Evolutionary conservation across 2,113 vertebrate species (phyloP).

Genomic region (western clawed frog (Xenopus tropicalis)): UCB_Xtro_10.0 CM004447.2:100359001-100359500

Average conservation of each 20-base stretch:
- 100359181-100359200: constrained; percentile 67
- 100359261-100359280: constrained; percentile 86
- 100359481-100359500: constrained; percentile 84
- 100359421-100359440: constrained; percentile 87
- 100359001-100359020: too few relatives aligned
- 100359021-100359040: too few relatives aligned
- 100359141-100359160: too few relatives aligned
- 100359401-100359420: constrained; percentile 88
- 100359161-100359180: too few relatives aligned
- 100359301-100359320: constrained; percentile 67
- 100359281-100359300: constrained; percentile 76
- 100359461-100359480: constrained; percentile 81
- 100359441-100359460: constrained; percentile 83
- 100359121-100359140: too few relatives aligned
- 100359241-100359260: constrained; percentile 86
- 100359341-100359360: not conserved
- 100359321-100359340: not conserved
- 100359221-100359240: constrained; percentile 88
- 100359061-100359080: too few relatives aligned
- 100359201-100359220: constrained; percentile 90
- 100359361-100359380: not conserved
- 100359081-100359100: too few relatives aligned
- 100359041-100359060: too few relatives aligned
- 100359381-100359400: constrained; percentile 84
- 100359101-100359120: too few relatives aligned